Percentiles rank a stretch among this genome's conserved stretches.
Evolutionary conservation across 1,140 invertebrate species (phyloP).

Genomic region (Homalodisca vitripennis): DNA sequence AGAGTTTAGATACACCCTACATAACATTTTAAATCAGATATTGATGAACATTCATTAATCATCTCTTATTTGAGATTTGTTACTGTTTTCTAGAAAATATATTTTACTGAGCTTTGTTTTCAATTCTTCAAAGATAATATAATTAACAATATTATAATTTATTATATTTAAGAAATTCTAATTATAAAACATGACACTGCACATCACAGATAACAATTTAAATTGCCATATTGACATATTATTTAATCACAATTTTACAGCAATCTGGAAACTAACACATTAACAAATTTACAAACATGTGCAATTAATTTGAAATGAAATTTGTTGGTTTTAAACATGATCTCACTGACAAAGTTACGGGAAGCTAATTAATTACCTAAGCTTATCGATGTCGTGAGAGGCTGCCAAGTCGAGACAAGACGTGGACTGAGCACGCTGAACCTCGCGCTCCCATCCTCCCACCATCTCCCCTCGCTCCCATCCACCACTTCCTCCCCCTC

Average conservation of each 20-base stretch:
- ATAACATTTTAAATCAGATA: too few species aligned
- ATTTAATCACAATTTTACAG: not conserved
- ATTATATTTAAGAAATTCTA: too few species aligned
- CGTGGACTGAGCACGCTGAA: constrained; percentile 60
- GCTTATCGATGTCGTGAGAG: constrained; percentile 48
- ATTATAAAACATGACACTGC: too few species aligned
- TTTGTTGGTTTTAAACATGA: not conserved
- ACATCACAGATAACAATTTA: too few species aligned
- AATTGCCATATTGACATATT: too few species aligned
- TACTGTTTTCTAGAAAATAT: too few species aligned
- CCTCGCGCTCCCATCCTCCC: constrained; percentile 29
- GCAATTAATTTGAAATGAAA: not conserved
- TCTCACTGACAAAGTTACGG: not conserved
- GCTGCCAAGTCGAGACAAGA: constrained; percentile 66
- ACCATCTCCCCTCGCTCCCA: constrained; percentile 5
- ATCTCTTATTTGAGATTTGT: too few species aligned
- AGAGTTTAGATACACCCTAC: too few species aligned
- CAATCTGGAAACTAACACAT: constrained; percentile 10
- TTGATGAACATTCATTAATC: too few species aligned
- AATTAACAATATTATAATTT: too few species aligned
- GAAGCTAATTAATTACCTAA: constrained; percentile 44
- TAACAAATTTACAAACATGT: not conserved
- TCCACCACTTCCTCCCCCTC: constrained; percentile 8
- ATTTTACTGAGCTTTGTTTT: too few species aligned
- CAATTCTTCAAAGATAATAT: too few species aligned